A percentile compares a stretch with the other conserved stretches of the same genome.
Evolutionary conservation across 64 coral and sea anemone genomes (phyloP).

Genomic region (Dendrophyllia cribrosa): DNA sequence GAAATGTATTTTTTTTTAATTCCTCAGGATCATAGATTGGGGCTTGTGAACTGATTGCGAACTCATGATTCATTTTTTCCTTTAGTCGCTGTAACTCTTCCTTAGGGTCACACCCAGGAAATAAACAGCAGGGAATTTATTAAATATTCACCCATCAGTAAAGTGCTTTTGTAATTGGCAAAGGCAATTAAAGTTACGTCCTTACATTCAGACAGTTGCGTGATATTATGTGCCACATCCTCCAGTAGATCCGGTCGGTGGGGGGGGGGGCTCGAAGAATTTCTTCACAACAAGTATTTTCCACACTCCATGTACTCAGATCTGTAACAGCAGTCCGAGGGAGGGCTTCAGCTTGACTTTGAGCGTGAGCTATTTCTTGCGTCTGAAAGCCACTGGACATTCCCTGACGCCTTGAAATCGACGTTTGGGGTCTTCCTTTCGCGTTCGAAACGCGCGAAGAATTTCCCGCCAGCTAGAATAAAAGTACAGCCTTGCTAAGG

Average conservation of each 20-base stretch:
- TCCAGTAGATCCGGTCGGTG: not conserved
- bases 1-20: not conserved
- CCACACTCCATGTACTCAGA: not conserved
- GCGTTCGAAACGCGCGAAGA: not conserved
- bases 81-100: not conserved
- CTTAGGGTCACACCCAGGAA: not conserved
- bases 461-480: slow-evolving; percentile 5
- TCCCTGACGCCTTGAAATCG: not conserved
- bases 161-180: not conserved
- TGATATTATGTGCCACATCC: not conserved
- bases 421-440: not conserved
- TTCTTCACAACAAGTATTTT: not conserved
- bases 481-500: not conserved
- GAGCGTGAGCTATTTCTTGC: not conserved
- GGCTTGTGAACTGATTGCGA: not conserved
- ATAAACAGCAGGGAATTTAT: slow-evolving; percentile 9
- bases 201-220: too few species aligned
- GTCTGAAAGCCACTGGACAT: not conserved
- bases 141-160: not conserved
- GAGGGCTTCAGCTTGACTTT: not conserved
- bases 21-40: slow-evolving; percentile 32
- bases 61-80: slow-evolving; percentile 3
- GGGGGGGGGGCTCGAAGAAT: not conserved
- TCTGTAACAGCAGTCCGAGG: not conserved
- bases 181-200: not conserved